These are phyloP conservation scores for Pachyrhynchus sulphureomaculatus DNA, from an alignment of 1,140 invertebrate genomes.

Conservation along the genomic window DNA sequence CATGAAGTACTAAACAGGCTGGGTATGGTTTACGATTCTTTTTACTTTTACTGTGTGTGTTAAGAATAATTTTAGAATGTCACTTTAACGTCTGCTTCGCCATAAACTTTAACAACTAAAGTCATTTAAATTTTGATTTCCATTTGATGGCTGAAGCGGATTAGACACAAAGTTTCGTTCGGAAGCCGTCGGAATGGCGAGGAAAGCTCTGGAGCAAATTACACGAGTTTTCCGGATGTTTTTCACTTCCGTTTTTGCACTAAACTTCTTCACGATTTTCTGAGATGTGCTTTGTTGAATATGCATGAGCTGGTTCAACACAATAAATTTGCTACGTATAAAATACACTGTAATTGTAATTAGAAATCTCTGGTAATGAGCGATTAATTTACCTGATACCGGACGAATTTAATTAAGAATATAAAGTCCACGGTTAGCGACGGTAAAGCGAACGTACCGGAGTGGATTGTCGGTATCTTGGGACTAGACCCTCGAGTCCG, in stretches of 20 bases:
- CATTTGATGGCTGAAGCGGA: constrained; percentile 16
- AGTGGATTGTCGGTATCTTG: constrained; percentile 9
- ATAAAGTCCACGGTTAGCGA: constrained; percentile 19
- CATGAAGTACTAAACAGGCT: constrained; percentile 44
- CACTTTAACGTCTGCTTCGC: constrained; percentile 36
- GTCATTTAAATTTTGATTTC: constrained; percentile 31
- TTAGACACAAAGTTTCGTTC: constrained; percentile 14
- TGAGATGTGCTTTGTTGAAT: constrained; percentile 9
- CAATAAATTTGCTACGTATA: too few species aligned
- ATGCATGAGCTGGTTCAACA: constrained; percentile 6
- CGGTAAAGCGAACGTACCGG: constrained; percentile 1
- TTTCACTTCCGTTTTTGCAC: constrained; percentile 16
- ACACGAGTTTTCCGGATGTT: constrained; percentile 29
- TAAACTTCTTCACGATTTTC: too few species aligned
- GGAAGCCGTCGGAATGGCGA: constrained; percentile 17
- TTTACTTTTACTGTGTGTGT: constrained; percentile 29
- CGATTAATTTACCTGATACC: constrained; percentile 22
- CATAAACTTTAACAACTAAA: constrained; percentile 24
- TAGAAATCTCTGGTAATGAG: constrained; percentile 13
- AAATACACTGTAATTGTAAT: constrained; percentile 17
- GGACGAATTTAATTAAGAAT: constrained; percentile 31
- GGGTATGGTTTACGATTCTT: constrained; percentile 38
- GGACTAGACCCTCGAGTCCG: constrained; percentile 7
- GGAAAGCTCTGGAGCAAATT: constrained; percentile 18
- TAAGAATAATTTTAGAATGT: constrained; percentile 33